Evolutionary conservation across 2,113 vertebrate genomes (phyloP).

Genomic region (Solenodon paradoxus): DNA sequence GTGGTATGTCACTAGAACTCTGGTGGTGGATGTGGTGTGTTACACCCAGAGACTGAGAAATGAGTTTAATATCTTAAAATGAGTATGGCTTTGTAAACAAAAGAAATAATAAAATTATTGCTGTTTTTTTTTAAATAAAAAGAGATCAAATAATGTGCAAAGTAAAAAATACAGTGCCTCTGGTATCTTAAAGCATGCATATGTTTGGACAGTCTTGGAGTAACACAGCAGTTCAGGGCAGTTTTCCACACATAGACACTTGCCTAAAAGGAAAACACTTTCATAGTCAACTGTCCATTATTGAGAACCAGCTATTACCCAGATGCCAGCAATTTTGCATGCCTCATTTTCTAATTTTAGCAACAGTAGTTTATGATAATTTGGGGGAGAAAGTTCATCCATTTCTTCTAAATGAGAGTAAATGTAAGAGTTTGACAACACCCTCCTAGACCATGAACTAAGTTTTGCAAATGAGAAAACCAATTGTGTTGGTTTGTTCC

Average conservation of each 20-base stretch:
- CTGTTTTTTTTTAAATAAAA: too few relatives aligned
- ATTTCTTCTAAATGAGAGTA: not conserved
- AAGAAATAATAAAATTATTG: too few relatives aligned
- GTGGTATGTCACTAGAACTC: too few relatives aligned
- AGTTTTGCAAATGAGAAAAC: not conserved
- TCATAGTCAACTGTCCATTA: not conserved
- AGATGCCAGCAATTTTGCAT: not conserved
- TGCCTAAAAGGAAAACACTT: not conserved
- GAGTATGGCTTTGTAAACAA: too few relatives aligned
- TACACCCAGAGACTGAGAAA: too few relatives aligned
- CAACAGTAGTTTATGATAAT: not conserved
- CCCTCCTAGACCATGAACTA: not conserved
- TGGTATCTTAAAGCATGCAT: not conserved
- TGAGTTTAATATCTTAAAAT: too few relatives aligned
- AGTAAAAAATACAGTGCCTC: not conserved
- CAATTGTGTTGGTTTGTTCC: not conserved
- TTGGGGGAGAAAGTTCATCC: not conserved
- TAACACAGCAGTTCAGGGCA: not conserved
- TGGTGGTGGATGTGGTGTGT: too few relatives aligned
- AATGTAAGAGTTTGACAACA: not conserved
- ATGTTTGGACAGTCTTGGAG: not conserved
- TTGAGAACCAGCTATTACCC: not conserved
- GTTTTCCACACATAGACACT: not conserved
- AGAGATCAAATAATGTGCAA: conserved; percentile 4
- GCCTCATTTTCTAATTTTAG: not conserved